Conservation (phyloP, 2,113 vertebrate genomes). For the Oreotrochilus melanogaster region DNA sequence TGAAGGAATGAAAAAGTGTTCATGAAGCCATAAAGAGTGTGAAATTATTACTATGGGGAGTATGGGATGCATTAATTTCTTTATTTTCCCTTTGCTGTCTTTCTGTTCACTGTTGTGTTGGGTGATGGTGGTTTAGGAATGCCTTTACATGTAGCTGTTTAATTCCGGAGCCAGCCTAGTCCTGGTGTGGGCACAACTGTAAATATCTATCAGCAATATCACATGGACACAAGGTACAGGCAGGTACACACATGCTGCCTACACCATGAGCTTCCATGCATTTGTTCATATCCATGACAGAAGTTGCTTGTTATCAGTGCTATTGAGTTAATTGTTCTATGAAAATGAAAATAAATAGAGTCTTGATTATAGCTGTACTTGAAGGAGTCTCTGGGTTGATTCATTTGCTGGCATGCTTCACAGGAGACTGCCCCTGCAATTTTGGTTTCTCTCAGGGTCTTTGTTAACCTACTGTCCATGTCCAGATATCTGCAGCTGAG, state of each 20-base stretch:
- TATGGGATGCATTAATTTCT: background rate
- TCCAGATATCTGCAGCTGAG: accelerated
- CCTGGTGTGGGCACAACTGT: background rate
- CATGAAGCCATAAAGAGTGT: background rate
- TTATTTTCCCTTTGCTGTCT: background rate
- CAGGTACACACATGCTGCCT: accelerated
- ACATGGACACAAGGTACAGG: background rate
- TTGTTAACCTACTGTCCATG: background rate
- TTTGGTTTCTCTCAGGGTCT: background rate
- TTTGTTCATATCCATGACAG: background rate
- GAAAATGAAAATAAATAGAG: background rate
- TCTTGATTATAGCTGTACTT: background rate
- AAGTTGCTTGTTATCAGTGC: background rate
- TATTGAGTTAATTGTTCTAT: background rate
- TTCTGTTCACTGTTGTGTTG: background rate
- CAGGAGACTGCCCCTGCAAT: background rate
- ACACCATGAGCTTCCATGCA: accelerated
- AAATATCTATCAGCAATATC: background rate
- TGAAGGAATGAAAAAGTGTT: background rate
- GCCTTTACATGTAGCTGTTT: background rate
- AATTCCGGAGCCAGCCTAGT: background rate
- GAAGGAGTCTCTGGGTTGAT: background rate
- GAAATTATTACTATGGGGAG: background rate
- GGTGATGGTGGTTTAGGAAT: background rate
- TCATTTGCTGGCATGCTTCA: background rate